Base-by-base conservation (phyloP, 2,888 invertebrate genomes). In the Alloscopus bannaensis region DNA sequence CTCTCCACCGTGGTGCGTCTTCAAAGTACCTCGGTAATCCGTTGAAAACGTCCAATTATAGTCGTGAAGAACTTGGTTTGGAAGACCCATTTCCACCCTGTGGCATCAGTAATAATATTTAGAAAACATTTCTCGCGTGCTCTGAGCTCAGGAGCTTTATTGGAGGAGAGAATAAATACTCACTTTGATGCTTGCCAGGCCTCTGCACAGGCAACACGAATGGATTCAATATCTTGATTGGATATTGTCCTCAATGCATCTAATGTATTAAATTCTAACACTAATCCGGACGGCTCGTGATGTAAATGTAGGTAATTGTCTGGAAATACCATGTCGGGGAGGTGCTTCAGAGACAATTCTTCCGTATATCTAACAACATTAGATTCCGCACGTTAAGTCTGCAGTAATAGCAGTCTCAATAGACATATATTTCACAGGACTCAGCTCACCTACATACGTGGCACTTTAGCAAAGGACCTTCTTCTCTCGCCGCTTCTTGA, bases 41-140 rank as follows among this genome's bases (percentile, higher is more conserved):
- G 97, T 96, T 22, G 95, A 94, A 88, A 95, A 99, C 0, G 99
- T 99, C 99, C 99, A 99, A 89, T 99, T 99, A 89, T 96, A 98
- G 20, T 95, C 94, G 87, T 93, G 94, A 70, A 95, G 91, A 87
- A 95, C 93, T 87, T 94, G 94, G 88, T 88, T 90, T 87, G 89
- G 89, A 69, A 89, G 87, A 64, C 90, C 89, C 84, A 88, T 88
- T 26, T 93, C 93, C 52, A 93, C 91, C 87, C 97, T 95, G 87
- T 55, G 89, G 88, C 84, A 72, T n/a, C n/a, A n/a, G n/a, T n/a
- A n/a, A n/a, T n/a, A n/a, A n/a, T n/a, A n/a, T n/a, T n/a, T n/a
- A n/a, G n/a, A n/a, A n/a, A n/a, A n/a, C n/a, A n/a, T n/a, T n/a
- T n/a, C n/a, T n/a, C n/a, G n/a, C n/a, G n/a, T n/a, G n/a, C n/a